Conservation (phyloP, 1,140 invertebrate species). For the Condylostylus longicornis region DNA sequence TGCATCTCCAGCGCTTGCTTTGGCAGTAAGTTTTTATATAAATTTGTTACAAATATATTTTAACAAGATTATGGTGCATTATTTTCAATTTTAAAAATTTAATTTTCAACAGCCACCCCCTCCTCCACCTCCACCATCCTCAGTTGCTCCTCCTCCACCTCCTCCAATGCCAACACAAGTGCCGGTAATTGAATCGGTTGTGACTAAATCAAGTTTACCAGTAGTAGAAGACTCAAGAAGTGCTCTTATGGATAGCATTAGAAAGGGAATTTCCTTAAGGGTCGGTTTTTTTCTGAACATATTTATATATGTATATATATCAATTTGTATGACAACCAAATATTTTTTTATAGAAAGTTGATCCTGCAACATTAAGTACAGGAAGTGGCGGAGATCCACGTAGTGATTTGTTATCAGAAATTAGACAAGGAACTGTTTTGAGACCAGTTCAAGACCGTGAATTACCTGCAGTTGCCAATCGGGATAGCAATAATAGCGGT, state of each 20-base stretch:
- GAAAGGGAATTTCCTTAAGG: constrained; percentile 47
- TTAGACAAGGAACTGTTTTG: constrained; percentile 59
- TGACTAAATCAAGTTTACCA: constrained; percentile 12
- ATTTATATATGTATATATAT: neutral
- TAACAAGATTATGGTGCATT: too few relatives aligned
- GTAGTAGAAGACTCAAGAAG: constrained; percentile 38
- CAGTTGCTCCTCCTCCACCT: constrained; percentile 17
- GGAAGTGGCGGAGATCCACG: constrained; percentile 35
- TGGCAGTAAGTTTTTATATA: constrained; percentile 17
- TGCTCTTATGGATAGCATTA: constrained; percentile 64
- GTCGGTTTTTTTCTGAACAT: constrained; percentile 25
- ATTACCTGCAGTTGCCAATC: constrained; percentile 13
- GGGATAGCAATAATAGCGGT: constrained; percentile 16
- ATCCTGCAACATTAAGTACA: constrained; percentile 32
- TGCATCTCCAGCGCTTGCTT: constrained; percentile 22
- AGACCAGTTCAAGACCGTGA: constrained; percentile 38
- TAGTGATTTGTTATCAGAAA: constrained; percentile 61
- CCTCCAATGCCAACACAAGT: constrained; percentile 23
- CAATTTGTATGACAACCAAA: neutral
- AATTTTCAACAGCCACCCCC: constrained; percentile 16
- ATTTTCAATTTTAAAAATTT: neutral
- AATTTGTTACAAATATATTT: neutral
- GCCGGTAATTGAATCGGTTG: constrained; percentile 16
- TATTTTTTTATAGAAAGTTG: constrained; percentile 39
- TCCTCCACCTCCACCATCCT: constrained; percentile 11